Evolutionary conservation across 2,797 vertebrate species (phyloP).

Genomic region (Phrynocephalus guinanensis): DNA sequence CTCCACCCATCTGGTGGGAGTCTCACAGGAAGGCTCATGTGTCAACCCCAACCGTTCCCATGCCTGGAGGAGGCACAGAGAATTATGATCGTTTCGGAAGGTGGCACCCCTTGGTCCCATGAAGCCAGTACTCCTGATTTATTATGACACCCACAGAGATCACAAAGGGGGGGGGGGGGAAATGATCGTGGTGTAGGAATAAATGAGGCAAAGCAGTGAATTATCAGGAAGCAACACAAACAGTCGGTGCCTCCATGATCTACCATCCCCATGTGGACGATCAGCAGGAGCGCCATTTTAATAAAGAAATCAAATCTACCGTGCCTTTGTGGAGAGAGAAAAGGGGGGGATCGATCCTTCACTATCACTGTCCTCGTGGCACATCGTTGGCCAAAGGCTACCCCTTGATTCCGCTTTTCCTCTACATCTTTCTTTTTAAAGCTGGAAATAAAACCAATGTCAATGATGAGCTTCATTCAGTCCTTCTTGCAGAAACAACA

Average conservation of each 20-base stretch:
- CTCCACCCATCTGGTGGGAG: background rate
- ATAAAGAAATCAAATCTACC: constrained; percentile 72
- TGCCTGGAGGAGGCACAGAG: background rate
- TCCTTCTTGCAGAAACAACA: background rate
- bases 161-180: constrained; percentile 62
- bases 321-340: constrained; percentile 60
- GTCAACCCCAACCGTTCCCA: background rate
- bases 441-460: background rate
- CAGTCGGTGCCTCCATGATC: constrained; percentile 57
- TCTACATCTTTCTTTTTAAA: no score
- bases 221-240: constrained; percentile 68
- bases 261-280: constrained; percentile 72
- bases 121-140: constrained; percentile 35
- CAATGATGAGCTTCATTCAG: background rate
- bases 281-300: constrained; percentile 70
- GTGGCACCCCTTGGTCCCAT: background rate
- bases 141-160: constrained; percentile 57
- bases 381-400: background rate
- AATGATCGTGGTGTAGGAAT: constrained; percentile 69
- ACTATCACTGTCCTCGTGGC: no score
- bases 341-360: background rate
- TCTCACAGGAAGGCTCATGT: background rate
- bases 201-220: constrained; percentile 74
- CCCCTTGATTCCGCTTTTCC: background rate
- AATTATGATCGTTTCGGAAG: background rate